phyloP scores from a whole-genome alignment of 1,140 invertebrate genomes.

The Brachionus calyciflorus region DNA sequence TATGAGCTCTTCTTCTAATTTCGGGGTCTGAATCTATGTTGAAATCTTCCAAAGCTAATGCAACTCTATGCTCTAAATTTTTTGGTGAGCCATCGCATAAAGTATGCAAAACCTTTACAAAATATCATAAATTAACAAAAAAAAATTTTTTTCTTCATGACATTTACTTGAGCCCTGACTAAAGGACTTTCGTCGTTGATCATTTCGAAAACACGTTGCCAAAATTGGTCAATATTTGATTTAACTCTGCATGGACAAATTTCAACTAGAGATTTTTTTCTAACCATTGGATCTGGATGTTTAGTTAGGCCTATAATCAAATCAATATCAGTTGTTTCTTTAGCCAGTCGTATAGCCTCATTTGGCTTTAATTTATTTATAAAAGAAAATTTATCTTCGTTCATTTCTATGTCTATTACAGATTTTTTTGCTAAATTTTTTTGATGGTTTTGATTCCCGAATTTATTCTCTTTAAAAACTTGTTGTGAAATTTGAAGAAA shows the following conservation, averaged over 20 bases:
- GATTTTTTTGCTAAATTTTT: too few relatives aligned
- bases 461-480: too few relatives aligned
- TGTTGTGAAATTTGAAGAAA: too few relatives aligned
- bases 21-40: slow-evolving; percentile 54
- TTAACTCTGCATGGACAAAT: slow-evolving; percentile 59
- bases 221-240: slow-evolving; percentile 55
- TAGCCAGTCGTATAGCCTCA: slow-evolving; percentile 13
- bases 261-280: slow-evolving; percentile 55
- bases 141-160: too few relatives aligned
- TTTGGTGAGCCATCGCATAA: slow-evolving; percentile 57
- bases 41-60: slow-evolving; percentile 53
- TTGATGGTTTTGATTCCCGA: too few relatives aligned
- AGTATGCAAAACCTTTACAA: slow-evolving; percentile 51
- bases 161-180: slow-evolving; percentile 53
- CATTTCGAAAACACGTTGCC: slow-evolving; percentile 58
- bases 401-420: background rate
- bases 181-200: slow-evolving; percentile 49
- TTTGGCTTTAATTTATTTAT: slow-evolving; percentile 9
- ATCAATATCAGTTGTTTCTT: slow-evolving; percentile 55
- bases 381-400: background rate
- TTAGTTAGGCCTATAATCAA: slow-evolving; percentile 54
- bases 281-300: slow-evolving; percentile 52
- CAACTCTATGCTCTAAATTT: slow-evolving; percentile 53
- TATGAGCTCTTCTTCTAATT: slow-evolving; percentile 55
- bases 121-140: background rate